Conservation (phyloP, 2,797 vertebrate genomes). For the Spea hammondii region DNA sequence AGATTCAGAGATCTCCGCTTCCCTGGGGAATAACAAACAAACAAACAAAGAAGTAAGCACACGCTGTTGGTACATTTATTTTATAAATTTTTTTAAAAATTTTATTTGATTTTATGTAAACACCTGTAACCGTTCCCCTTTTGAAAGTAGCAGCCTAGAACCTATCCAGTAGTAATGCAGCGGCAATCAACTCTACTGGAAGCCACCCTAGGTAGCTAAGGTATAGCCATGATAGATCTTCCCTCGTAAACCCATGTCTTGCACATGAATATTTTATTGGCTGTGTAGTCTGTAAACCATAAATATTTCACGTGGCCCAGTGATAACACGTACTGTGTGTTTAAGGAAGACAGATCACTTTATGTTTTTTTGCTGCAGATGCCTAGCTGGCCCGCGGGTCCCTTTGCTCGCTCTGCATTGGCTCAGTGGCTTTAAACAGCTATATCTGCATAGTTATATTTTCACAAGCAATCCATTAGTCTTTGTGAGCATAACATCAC, state of each 20-base stretch:
- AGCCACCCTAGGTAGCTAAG: too few relatives aligned
- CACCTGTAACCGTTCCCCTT: not conserved
- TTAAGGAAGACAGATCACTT: not conserved
- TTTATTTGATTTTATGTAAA: not conserved
- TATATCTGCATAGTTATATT: too few relatives aligned
- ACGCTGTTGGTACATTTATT: too few relatives aligned
- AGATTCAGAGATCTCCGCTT: too few relatives aligned
- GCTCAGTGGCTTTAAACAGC: not conserved
- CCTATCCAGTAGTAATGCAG: not conserved
- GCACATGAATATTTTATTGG: conserved; percentile 40
- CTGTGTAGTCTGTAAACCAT: conserved; percentile 7
- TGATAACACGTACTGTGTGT: not conserved
- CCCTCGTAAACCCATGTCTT: not conserved
- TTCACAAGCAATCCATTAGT: too few relatives aligned
- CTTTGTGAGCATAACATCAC: not conserved
- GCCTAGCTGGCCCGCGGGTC: not conserved
- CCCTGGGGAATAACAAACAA: too few relatives aligned
- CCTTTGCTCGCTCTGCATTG: not conserved
- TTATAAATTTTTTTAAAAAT: too few relatives aligned
- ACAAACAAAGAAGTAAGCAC: too few relatives aligned
- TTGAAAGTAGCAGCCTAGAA: not conserved
- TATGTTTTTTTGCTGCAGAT: not conserved
- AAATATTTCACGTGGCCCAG: conserved; percentile 41
- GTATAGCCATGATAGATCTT: not conserved
- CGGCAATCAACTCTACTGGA: too few relatives aligned